A percentile compares a stretch with the other conserved stretches of the same genome.
Conservation (phyloP, 2,797 vertebrate species). For the Gila robusta region DNA sequence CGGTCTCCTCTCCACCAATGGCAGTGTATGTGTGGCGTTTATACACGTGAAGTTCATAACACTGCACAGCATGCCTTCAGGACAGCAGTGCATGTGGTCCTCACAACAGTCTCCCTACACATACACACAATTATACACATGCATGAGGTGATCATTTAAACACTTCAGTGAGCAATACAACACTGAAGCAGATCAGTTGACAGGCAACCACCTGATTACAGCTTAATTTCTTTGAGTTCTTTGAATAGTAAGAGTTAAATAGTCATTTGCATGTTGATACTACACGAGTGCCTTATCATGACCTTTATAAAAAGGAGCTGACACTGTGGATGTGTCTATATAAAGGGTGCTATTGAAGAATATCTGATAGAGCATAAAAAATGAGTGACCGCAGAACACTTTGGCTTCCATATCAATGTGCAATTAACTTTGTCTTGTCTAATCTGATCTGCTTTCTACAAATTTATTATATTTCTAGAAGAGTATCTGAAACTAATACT, state of each 20-base stretch:
- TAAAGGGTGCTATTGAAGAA: conserved; percentile 3
- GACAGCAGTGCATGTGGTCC: conserved; percentile 90
- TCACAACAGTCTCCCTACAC: conserved; percentile 87
- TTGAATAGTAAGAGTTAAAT: conserved; percentile 72
- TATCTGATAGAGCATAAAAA: conserved; percentile 43
- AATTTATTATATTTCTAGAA: background rate
- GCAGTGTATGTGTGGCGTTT: conserved; percentile 68
- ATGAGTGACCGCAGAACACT: conserved; percentile 4
- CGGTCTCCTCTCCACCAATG: conserved; percentile 65
- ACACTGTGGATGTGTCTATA: conserved; percentile 51
- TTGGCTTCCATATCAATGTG: conserved; percentile 40
- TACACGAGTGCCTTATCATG: conserved; percentile 54
- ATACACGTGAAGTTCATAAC: conserved; percentile 68
- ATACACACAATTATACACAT: conserved; percentile 10
- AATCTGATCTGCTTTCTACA: conserved; percentile 10
- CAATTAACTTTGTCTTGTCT: background rate
- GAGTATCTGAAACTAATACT: background rate
- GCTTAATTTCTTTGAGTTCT: conserved; percentile 48
- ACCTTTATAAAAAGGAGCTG: conserved; percentile 50
- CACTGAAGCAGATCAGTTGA: background rate
- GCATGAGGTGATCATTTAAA: background rate
- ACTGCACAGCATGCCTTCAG: conserved; percentile 78
- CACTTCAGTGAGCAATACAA: background rate
- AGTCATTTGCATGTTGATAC: conserved; percentile 10
- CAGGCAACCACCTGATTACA: background rate